phyloP scores from a whole-genome alignment of 2,113 vertebrate genomes.

The Chauna torquata region DNA sequence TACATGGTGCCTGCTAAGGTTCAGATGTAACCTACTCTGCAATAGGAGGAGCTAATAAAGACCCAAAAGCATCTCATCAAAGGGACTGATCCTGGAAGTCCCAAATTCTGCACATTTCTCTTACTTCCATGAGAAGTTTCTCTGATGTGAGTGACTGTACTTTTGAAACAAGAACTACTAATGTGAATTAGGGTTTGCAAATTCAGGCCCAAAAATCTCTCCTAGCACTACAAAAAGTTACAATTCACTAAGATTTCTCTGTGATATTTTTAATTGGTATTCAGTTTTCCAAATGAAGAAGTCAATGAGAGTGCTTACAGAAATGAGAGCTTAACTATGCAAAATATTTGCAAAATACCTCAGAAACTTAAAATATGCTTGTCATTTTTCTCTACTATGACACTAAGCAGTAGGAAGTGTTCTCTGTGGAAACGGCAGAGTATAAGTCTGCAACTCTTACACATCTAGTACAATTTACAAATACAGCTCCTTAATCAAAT shows the following conservation, averaged over 20 bases:
- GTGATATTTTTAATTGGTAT: background rate
- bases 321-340: background rate
- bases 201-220: background rate
- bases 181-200: conserved; percentile 7
- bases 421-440: background rate
- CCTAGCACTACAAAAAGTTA: background rate
- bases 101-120: background rate
- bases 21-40: background rate
- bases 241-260: background rate
- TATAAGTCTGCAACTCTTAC: background rate
- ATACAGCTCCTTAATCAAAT: background rate
- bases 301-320: conserved; percentile 22
- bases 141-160: background rate
- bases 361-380: background rate
- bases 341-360: background rate
- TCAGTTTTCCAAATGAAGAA: background rate
- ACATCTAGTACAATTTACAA: background rate
- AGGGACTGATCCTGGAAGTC: background rate
- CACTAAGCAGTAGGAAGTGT: background rate
- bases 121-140: background rate
- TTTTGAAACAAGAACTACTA: conserved; percentile 1
- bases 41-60: background rate
- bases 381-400: background rate
- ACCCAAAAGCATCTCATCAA: background rate
- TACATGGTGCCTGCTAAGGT: background rate